Evolutionary conservation across 2,888 invertebrate genomes (phyloP), one percentile per base, ranked within the genome.

Genomic region (Tachina grossa): DNA sequence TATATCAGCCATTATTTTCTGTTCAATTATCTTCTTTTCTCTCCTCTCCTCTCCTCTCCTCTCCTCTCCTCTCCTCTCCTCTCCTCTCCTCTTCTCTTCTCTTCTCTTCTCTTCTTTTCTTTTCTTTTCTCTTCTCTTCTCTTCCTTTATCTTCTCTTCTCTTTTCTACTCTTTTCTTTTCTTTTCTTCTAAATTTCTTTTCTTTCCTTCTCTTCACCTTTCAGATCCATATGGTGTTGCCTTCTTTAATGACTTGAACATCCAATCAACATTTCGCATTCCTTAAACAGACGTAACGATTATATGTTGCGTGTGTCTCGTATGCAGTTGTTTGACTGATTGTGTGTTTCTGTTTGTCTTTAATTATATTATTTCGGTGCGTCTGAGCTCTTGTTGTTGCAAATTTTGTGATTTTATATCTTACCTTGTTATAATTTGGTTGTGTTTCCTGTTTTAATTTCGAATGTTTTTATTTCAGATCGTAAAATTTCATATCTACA

Each of bases 291-390:
- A 16, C 11, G 0, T 9, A 10, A 9, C 41, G 41, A 10, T 43
- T 22, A 10, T 9, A 19, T 41, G 16, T 13, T 43, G 6, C 8
- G 39, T 9, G 83, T 13, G 51, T 53, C 13, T 41, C 5, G 9
- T 49, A 16, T 74, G 84, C 2, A 6, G 41, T 51, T 19, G 31
- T 41, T 53, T 47, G 53, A 22, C 39, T 65, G 69, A 53, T 53
- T 82, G 31, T 69, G 55, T 55, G 55, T 65, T 82, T 47, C 76
- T 82, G 76, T 76, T 82, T 82, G 16, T 71, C 19, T 82, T 76
- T 82, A 69, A 82, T 76, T 82, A 82, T 76, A 71, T 31, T 31
- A 31, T 63, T 69, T 59, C 61, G 69, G 69, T 63, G 76, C 63
- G 69, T 63, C 82, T 63, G 82, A 76, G 41, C 19, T 55, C 14